Base-by-base conservation (phyloP, 2,113 vertebrate species). In the Pristiophorus japonicus region DNA sequence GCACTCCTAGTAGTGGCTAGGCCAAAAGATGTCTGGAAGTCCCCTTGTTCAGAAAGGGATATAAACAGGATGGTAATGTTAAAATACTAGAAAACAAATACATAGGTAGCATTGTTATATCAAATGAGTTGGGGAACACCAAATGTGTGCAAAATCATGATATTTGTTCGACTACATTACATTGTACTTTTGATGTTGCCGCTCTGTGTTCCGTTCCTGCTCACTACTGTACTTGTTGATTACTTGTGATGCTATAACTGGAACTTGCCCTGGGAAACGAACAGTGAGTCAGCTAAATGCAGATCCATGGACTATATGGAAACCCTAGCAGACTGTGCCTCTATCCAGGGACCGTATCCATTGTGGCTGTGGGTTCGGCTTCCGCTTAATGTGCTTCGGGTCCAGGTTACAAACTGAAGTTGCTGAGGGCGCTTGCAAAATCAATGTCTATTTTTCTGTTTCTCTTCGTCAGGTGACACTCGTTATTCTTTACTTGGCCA, bases 401-500 rank as follows among this genome's bases (percentile, higher is more conserved):
- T 42, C 5, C 87, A 90, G 51, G 87, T 62, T 59, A 34, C 30
- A n/a, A 59, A 91, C 51, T 91, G 27, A 91, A 62, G 12, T 59
- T 91, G 55, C 30, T n/a, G 51, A 34, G 87, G n/a, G 30, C 59
- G 27, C 51, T 91, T 59, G 87, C 87, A 62, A 62, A 59, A 38
- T 55, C 30, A 24, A 1, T 66, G 62, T 55, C n/a, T 65, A 12
- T 66, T 65, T 93, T 93, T n/a, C 88, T 66, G 16, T 51, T 96
- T 30, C 96, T 95, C 11, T 0, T 8, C 22, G 42, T 63, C 96
- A 99, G 98, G 98, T 96, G 99, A 99, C 1, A 98, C 98, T 0
- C 98, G 98, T 90, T 99, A 99, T 97, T 99, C 99, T 0, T 96
- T 99, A 96, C 97, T 99, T 97, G 99, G 92, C 66, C 99, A 99